Evolutionary conservation across 2,888 invertebrate genomes (phyloP), one percentile per base, ranked within the genome.

Genomic region (Sinotaia quadrata): DNA sequence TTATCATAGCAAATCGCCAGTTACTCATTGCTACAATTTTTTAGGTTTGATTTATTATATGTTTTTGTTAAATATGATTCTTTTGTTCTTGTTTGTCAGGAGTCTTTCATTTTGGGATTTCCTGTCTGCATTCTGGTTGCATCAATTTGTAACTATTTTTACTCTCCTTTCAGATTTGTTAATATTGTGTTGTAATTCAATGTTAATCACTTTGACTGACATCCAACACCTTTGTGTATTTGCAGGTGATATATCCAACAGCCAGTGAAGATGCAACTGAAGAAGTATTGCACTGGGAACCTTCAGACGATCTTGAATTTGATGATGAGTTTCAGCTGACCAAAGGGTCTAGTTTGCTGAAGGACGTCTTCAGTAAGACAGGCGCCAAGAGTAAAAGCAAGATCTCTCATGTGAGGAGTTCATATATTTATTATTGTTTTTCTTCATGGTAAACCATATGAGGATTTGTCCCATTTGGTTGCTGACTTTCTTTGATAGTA

Each of bases 231-330:
- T 18, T 8, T 7, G 7, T 31, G 31, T 12, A 10, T n/a, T 62
- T 37, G 27, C 65, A 74, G 71, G 59, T 61, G 59, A 52, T 82
- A 68, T 82, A 82, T 74, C 79, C 81, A 1, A 79, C 79, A 24
- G 80, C 76, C 58, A 77, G 83, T 71, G 83, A 84, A 65, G 82
- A 81, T 33, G 76, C 78, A 15, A 78, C 79, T n/a, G 84, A 84
- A 66, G 81, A 83, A 62, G 75, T 81, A 7, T 68, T 83, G 51
- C 74, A 78, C 34, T 83, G 83, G 83, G 81, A 80, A 57, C 81
- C 81, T 31, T 67, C 63, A 18, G 80, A 81, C 47, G 84, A 84
- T 65, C 75, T 84, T 72, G 83, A 83, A 72, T 83, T 83, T 81
- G 84, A 83, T 70, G 84, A 84, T 62, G 82, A 81, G 37, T 80